Base-by-base conservation (phyloP, 2,888 invertebrate species). In the Hermodice carunculata region DNA sequence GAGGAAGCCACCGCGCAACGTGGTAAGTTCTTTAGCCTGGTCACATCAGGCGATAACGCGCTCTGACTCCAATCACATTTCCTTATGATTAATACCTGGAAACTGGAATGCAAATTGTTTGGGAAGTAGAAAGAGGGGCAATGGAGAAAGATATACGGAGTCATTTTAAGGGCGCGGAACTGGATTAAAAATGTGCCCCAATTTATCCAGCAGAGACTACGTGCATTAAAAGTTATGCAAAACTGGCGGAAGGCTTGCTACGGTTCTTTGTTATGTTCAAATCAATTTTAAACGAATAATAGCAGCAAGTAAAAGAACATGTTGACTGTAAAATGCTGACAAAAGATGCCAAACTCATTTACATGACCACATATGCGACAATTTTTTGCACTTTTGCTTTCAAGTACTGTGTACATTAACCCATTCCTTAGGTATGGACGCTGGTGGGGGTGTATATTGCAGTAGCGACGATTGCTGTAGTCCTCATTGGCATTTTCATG, bases 401-500 rank as follows among this genome's bases (percentile, higher is more conserved):
- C 22, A 46, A n/a, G 22, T 46, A 46, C 22, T 8, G 14, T 19
- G 8, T n/a, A 14, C 19, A 46, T 46, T n/a, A 14, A n/a, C 8
- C 19, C 5, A 5, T 29, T 54, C 42, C 32, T 29, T 57, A 71
- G 71, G 61, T 71, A n/a, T 73, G 73, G 73, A 71, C 67, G 14
- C 69, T 73, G 73, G 57, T 73, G 40, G 70, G 70, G 0, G 46
- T 73, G 19, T 73, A 64, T 53, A 66, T 73, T 5, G 70, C 28
- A 26, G 60, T 71, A 14, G 73, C 71, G 1, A 17, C 54, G 14
- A 29, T 43, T 11, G 96, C 96, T 2, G 93, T 95, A 1, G 88
- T 93, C 67, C 92, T 97, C 83, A 93, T 98, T 60, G 93, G 93
- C 3, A 83, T 95, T 37, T 91, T 96, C 70, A 91, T 98, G 56